A percentile compares a stretch with the other conserved stretches of the same genome.
Evolutionary conservation across 2,888 invertebrate genomes (phyloP).

Genomic region (Alloplasta piceator): DNA sequence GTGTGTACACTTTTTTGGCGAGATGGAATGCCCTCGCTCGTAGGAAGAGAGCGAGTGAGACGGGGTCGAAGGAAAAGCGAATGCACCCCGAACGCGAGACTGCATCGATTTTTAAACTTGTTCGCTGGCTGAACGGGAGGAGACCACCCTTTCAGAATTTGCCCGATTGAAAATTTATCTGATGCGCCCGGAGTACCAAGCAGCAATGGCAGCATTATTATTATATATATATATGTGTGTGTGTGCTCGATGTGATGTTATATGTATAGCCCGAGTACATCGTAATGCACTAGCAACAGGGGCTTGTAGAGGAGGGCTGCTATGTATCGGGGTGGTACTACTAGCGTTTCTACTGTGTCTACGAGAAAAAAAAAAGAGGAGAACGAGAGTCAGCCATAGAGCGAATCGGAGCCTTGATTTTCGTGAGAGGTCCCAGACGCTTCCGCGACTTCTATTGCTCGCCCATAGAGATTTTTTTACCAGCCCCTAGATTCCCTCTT

Average conservation of each 20-base stretch:
- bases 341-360: not conserved
- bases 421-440: constrained; percentile 54
- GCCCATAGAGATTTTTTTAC: not conserved
- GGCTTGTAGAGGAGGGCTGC: constrained; percentile 5
- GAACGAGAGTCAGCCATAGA: constrained; percentile 20
- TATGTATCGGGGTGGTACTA: constrained; percentile 10
- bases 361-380: constrained; percentile 1
- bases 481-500: not conserved
- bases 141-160: constrained; percentile 78
- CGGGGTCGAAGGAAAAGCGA: constrained; percentile 34
- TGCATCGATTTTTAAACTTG: constrained; percentile 80
- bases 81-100: constrained; percentile 57
- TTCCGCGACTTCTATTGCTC: constrained; percentile 15
- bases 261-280: constrained; percentile 1
- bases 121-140: constrained; percentile 65
- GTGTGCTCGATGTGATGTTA: not conserved
- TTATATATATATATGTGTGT: not conserved
- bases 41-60: constrained; percentile 49
- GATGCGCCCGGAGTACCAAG: constrained; percentile 77
- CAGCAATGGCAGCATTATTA: not conserved
- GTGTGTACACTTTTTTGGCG: constrained; percentile 2
- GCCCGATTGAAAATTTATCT: constrained; percentile 81
- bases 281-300: constrained; percentile 52
- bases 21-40: constrained; percentile 19
- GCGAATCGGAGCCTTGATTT: constrained; percentile 43